Evolutionary conservation across 1,140 invertebrate genomes (phyloP).

Genomic region (Chrysoperla carnea): DNA sequence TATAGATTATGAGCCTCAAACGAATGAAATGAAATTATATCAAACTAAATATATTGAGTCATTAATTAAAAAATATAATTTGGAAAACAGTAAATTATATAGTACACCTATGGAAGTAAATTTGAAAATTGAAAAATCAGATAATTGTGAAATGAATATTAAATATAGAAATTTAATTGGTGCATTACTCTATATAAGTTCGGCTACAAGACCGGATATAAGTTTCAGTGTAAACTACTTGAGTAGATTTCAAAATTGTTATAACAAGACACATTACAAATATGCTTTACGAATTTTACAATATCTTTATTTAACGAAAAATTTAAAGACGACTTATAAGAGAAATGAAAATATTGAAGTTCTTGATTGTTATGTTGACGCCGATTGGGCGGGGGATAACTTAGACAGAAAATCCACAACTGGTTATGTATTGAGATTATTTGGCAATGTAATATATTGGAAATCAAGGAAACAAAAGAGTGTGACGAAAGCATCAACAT

Average conservation of each 20-base stretch:
- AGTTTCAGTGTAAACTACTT: conserved; percentile 3
- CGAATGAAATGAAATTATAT: conserved; percentile 1
- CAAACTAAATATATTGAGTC: neutral
- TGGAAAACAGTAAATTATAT: conserved; percentile 5
- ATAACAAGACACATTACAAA: conserved; percentile 17
- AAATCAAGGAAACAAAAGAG: too few species aligned
- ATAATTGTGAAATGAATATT: neutral
- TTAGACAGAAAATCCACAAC: too few species aligned
- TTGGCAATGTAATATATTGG: too few species aligned
- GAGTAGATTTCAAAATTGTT: conserved; percentile 18
- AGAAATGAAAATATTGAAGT: conserved; percentile 11
- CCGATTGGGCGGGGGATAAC: too few species aligned
- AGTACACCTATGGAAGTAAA: conserved; percentile 21
- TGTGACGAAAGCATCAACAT: too few species aligned
- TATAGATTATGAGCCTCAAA: too few species aligned
- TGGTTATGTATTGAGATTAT: too few species aligned
- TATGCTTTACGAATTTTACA: too few species aligned
- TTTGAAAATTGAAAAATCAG: too few species aligned
- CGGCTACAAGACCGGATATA: conserved; percentile 18
- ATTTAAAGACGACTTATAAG: conserved; percentile 15
- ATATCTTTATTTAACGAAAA: conserved; percentile 17
- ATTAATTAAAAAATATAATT: neutral
- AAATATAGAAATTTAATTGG: conserved; percentile 14
- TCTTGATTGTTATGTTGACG: conserved; percentile 17
- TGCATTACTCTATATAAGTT: conserved; percentile 20